phyloP scores from a whole-genome alignment of 2,888 invertebrate genomes.

The Gari tellinella region DNA sequence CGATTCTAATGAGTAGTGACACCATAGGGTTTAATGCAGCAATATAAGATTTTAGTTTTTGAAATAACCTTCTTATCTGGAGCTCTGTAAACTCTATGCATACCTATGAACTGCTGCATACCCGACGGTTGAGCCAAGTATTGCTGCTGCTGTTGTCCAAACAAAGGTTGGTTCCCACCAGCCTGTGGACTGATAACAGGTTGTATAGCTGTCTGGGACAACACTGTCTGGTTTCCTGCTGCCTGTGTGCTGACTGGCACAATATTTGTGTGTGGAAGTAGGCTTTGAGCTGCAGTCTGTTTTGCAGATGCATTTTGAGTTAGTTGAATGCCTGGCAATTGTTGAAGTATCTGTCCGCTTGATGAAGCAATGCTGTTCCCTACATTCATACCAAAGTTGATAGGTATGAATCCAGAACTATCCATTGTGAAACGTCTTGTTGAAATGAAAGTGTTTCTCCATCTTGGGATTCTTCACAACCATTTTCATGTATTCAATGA shows the following conservation, averaged over 20 bases:
- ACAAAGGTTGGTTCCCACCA: constrained; percentile 14
- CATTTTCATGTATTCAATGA: too few relatives aligned
- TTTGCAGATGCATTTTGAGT: constrained; percentile 49
- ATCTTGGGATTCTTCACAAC: constrained; percentile 7
- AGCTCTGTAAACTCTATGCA: too few relatives aligned
- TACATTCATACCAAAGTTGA: constrained; percentile 57
- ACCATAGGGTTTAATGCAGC: too few relatives aligned
- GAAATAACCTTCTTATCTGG: too few relatives aligned
- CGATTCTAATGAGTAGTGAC: too few relatives aligned
- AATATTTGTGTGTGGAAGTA: constrained; percentile 36
- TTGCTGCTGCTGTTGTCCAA: constrained; percentile 54
- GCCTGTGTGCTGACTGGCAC: constrained; percentile 28
- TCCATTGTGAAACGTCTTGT: constrained; percentile 47
- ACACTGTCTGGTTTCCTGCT: constrained; percentile 49
- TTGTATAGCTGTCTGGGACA: constrained; percentile 39
- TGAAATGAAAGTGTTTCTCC: constrained; percentile 7
- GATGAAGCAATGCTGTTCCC: constrained; percentile 40
- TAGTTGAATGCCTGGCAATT: constrained; percentile 52
- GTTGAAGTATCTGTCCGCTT: constrained; percentile 53
- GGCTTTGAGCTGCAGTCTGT: constrained; percentile 30
- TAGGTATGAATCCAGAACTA: constrained; percentile 50
- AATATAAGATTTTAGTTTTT: too few relatives aligned
- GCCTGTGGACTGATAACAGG: constrained; percentile 40
- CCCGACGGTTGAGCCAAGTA: constrained; percentile 50
- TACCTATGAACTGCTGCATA: constrained; percentile 48